Conservation (phyloP, 2,797 vertebrate species). For the Cuculus canorus region DNA sequence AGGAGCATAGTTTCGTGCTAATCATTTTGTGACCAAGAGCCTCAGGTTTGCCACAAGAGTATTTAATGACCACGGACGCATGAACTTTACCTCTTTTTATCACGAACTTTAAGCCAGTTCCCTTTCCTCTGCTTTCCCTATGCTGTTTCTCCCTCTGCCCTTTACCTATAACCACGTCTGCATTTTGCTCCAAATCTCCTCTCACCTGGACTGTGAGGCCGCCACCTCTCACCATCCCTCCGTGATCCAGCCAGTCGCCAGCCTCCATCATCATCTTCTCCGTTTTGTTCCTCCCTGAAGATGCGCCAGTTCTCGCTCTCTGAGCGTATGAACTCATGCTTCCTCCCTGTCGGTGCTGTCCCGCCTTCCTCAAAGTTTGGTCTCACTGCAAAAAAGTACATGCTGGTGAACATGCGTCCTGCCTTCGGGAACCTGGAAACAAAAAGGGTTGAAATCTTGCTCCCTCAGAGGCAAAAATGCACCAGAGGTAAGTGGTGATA, state of each 20-base stretch:
- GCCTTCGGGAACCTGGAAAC: neutral
- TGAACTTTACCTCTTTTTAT: neutral
- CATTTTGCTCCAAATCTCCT: neutral
- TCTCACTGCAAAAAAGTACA: constrained; percentile 82
- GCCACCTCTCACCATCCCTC: constrained; percentile 90
- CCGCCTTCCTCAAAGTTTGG: constrained; percentile 92
- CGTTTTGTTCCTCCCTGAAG: constrained; percentile 92
- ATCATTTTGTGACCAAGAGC: neutral
- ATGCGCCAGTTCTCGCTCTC: constrained; percentile 97
- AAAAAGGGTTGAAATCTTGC: neutral
- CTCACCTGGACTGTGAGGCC: constrained; percentile 92
- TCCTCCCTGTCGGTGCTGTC: constrained; percentile 82
- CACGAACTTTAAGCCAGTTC: neutral
- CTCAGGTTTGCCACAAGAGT: neutral
- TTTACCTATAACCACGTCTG: neutral
- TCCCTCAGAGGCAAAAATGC: neutral
- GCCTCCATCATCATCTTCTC: constrained; percentile 91
- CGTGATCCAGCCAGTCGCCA: constrained; percentile 88
- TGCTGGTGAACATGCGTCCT: neutral
- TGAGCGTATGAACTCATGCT: constrained; percentile 95
- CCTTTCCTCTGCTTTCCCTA: neutral
- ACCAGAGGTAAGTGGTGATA: neutral
- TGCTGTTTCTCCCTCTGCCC: neutral
- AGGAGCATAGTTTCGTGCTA: neutral
- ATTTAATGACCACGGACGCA: neutral